A percentile compares a stretch with the other conserved stretches of the same genome.
phyloP scores from a whole-genome alignment of 2,888 invertebrate species.

The Noctua fimbriata region DNA sequence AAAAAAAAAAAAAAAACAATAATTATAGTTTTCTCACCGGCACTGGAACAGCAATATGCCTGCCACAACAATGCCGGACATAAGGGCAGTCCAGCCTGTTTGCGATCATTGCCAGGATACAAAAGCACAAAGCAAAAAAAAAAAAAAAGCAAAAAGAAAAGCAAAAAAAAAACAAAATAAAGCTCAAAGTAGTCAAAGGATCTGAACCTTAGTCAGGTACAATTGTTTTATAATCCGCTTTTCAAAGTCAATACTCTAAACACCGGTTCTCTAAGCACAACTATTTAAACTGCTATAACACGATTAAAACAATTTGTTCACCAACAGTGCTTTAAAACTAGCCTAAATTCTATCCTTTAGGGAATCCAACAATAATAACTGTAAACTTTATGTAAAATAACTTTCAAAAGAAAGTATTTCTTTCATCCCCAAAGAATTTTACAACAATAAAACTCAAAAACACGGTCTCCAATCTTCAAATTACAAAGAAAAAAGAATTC shows the following conservation, averaged over 20 bases:
- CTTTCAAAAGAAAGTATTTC: constrained; percentile 14
- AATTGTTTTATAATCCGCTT: background rate
- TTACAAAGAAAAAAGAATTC: background rate
- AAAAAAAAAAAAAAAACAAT: too few species aligned
- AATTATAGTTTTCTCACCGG: too few species aligned
- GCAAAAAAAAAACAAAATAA: too few species aligned
- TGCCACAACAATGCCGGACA: too few species aligned
- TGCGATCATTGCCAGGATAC: too few species aligned
- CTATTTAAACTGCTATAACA: background rate
- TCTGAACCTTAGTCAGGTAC: background rate
- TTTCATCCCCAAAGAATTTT: background rate
- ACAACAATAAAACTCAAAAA: constrained; percentile 2
- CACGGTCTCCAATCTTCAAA: background rate
- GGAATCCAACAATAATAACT: constrained; percentile 5
- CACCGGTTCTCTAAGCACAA: background rate
- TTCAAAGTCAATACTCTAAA: background rate
- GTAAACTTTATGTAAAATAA: constrained; percentile 6
- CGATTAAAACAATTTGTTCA: background rate
- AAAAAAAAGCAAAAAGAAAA: too few species aligned
- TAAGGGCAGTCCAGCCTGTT: too few species aligned
- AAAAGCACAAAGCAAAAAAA: too few species aligned
- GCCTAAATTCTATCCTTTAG: background rate
- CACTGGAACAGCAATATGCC: too few species aligned
- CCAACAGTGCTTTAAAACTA: constrained; percentile 11
- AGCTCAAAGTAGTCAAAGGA: background rate